Percentiles rank a stretch among this genome's conserved stretches.
Conservation (phyloP, 2,888 invertebrate species). For the Caenorhabditis angaria region DNA sequence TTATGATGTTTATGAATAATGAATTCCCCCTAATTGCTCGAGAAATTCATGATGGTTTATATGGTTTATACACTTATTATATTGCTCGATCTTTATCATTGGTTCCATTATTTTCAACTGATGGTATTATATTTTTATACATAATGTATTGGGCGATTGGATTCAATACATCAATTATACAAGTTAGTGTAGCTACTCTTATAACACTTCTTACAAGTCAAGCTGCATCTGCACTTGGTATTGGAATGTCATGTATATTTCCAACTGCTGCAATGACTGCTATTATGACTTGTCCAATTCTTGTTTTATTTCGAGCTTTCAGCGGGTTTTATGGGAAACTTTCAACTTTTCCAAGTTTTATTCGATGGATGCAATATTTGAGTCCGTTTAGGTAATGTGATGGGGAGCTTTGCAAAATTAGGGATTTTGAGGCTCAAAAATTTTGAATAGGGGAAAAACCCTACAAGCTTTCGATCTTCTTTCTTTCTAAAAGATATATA, state of each 20-base stretch:
- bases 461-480: too few species aligned
- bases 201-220: conserved; percentile 22
- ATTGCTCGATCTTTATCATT: conserved; percentile 62
- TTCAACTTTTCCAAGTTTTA: conserved; percentile 62
- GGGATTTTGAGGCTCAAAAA: too few species aligned
- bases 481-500: neutral
- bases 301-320: conserved; percentile 63
- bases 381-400: neutral
- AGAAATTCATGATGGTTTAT: conserved; percentile 84
- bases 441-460: too few species aligned
- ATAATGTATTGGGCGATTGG: conserved; percentile 90
- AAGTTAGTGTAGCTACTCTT: conserved; percentile 16
- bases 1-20: conserved; percentile 86
- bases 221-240: conserved; percentile 27
- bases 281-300: conserved; percentile 61
- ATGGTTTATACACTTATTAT: conserved; percentile 50
- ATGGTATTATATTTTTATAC: conserved; percentile 84
- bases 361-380: conserved; percentile 56
- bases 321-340: conserved; percentile 69
- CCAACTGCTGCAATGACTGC: conserved; percentile 32
- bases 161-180: conserved; percentile 37
- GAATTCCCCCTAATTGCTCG: conserved; percentile 88
- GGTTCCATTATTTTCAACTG: conserved; percentile 73
- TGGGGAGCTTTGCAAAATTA: too few species aligned
- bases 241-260: conserved; percentile 41